Conservation (phyloP, 1,140 invertebrate genomes). For the Pteromalus puparum region DNA sequence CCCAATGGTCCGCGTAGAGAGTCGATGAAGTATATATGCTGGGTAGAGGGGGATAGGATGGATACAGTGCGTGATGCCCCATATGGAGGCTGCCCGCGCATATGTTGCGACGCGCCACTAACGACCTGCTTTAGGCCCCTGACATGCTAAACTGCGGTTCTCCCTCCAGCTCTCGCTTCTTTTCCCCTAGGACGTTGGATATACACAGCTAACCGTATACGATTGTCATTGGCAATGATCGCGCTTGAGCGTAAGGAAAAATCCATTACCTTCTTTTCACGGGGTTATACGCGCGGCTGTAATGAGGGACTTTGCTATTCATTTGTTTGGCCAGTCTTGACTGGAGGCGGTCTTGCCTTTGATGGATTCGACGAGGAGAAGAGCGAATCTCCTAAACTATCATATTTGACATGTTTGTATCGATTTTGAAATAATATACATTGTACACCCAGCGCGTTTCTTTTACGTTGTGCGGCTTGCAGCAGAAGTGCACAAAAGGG, state of each 20-base stretch:
- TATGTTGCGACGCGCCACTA: conserved; percentile 75
- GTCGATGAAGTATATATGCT: conserved; percentile 8
- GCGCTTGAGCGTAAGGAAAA: conserved; percentile 1
- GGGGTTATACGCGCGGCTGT: not conserved
- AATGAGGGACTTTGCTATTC: conserved; percentile 18
- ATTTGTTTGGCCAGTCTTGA: not conserved
- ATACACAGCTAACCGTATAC: conserved; percentile 69
- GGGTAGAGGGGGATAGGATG: conserved; percentile 37
- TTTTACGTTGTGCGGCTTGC: not conserved
- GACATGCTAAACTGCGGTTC: conserved; percentile 75
- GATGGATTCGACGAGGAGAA: not conserved
- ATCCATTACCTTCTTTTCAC: conserved; percentile 24
- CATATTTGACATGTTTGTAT: not conserved
- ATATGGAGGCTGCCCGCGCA: conserved; percentile 75
- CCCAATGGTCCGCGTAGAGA: conserved; percentile 16
- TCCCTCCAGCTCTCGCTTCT: conserved; percentile 32
- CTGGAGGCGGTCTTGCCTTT: not conserved
- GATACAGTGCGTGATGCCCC: conserved; percentile 65
- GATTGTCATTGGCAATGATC: conserved; percentile 67
- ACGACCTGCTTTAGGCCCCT: conserved; percentile 71
- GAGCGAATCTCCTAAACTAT: not conserved
- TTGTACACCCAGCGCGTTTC: not conserved
- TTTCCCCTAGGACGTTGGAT: conserved; percentile 41
- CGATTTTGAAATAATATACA: not conserved
- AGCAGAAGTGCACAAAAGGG: conserved; percentile 19